A percentile compares a stretch with the other conserved stretches of the same genome.
Evolutionary conservation across 92 coral and sea anemone species (phyloP).

Genomic region (Palythoa caribaeorum): DNA sequence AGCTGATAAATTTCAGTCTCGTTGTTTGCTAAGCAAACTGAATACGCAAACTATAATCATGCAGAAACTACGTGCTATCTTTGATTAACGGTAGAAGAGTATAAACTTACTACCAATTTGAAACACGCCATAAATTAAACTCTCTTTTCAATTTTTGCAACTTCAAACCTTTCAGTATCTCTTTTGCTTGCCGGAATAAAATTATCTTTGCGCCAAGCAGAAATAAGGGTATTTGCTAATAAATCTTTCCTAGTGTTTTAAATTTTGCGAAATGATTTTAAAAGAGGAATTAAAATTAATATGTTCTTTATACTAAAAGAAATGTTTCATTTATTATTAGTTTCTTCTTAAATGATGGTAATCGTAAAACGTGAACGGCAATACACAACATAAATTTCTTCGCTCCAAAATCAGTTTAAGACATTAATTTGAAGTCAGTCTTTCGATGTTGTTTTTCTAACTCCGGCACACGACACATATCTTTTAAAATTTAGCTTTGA

Average conservation of each 20-base stretch:
- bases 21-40: constrained; percentile 15
- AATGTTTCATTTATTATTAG: neutral
- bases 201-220: neutral
- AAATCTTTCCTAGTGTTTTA: neutral
- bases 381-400: neutral
- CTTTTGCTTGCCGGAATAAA: neutral
- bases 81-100: neutral
- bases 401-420: neutral
- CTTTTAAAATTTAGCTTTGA: neutral
- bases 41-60: neutral
- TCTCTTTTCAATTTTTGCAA: constrained; percentile 6
- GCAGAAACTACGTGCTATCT: neutral
- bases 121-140: constrained; percentile 2
- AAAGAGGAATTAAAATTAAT: too few species aligned
- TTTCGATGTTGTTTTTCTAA: neutral
- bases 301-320: too few species aligned
- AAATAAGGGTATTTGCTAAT: neutral
- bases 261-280: neutral
- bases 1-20: constrained; percentile 17
- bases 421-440: neutral
- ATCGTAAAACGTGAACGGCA: neutral
- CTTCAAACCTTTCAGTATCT: constrained; percentile 29
- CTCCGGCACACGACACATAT: neutral
- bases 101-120: neutral
- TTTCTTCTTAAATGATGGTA: neutral